These are phyloP conservation scores for Philypnodon macrostomus DNA, from an alignment of 2,797 vertebrate species.

Conservation along the genomic window DNA sequence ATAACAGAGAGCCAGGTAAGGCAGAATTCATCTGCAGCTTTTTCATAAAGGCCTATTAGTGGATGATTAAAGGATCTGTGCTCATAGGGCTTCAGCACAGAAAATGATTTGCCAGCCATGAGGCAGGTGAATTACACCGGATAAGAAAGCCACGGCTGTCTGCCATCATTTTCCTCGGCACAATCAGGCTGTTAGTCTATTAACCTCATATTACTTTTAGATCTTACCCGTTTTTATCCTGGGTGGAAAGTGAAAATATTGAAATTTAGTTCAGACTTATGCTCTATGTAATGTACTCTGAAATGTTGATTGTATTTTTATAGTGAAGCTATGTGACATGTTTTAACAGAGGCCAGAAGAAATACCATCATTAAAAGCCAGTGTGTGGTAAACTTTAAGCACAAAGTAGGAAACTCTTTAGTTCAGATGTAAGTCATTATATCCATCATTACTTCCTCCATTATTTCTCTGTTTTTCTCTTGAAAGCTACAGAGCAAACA, in stretches of 20 bases:
- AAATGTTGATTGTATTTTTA: too few species aligned
- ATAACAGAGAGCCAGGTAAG: conserved; percentile 68
- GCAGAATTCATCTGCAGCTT: conserved; percentile 72
- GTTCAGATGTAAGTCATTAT: conserved; percentile 30
- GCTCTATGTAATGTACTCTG: neutral
- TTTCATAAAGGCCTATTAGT: conserved; percentile 76
- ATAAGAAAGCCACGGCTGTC: conserved; percentile 65
- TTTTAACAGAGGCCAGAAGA: too few species aligned
- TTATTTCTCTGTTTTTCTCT: conserved; percentile 48
- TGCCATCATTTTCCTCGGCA: conserved; percentile 62
- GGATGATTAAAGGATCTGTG: conserved; percentile 74
- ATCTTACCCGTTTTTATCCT: conserved; percentile 55
- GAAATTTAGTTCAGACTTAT: conserved; percentile 1
- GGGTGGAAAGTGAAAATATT: conserved; percentile 34
- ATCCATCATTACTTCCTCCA: conserved; percentile 30
- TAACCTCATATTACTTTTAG: conserved; percentile 61
- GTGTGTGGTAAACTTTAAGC: neutral
- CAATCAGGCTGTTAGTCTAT: conserved; percentile 65
- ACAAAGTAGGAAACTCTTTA: conserved; percentile 12
- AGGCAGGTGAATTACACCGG: conserved; percentile 65
- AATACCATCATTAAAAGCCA: neutral
- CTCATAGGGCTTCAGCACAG: conserved; percentile 59
- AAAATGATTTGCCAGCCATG: conserved; percentile 64
- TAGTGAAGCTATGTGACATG: neutral
- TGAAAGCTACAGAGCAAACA: conserved; percentile 21